Evolutionary conservation across 2,113 vertebrate genomes (phyloP).

Genomic region (Garra rufa): DNA sequence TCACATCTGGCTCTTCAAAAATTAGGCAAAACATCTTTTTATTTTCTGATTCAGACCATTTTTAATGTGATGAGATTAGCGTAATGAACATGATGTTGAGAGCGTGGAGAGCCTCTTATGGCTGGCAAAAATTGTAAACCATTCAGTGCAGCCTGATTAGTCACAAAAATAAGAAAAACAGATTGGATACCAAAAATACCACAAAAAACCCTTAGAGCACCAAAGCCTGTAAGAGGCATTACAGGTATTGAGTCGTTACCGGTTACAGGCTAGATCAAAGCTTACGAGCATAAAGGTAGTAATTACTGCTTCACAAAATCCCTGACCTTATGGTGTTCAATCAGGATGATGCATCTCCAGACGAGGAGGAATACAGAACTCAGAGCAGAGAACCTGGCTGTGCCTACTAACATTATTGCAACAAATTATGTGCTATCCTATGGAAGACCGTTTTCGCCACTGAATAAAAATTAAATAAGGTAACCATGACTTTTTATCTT

Average conservation of each 20-base stretch:
- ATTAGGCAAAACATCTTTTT: conserved; percentile 18
- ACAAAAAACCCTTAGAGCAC: not conserved
- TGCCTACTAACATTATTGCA: not conserved
- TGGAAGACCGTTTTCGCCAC: too few relatives aligned
- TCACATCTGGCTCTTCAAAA: conserved; percentile 20
- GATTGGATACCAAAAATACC: conserved; percentile 34
- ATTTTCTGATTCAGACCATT: conserved; percentile 5
- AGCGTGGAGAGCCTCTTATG: conserved; percentile 19
- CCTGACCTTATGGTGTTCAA: not conserved
- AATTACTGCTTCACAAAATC: conserved; percentile 32
- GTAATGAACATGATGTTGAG: conserved; percentile 12
- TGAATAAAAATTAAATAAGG: too few relatives aligned
- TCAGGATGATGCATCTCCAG: conserved; percentile 7
- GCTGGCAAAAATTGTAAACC: conserved; percentile 14
- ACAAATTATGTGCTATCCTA: not conserved
- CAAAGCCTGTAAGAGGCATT: conserved; percentile 39
- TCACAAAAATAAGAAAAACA: conserved; percentile 41
- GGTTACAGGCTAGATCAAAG: conserved; percentile 17
- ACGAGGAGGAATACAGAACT: not conserved
- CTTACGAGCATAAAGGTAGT: conserved; percentile 17
- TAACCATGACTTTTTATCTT: too few relatives aligned
- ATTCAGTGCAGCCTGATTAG: conserved; percentile 18
- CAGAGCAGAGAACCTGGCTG: not conserved
- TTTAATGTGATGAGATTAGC: conserved; percentile 19
- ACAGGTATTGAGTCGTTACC: conserved; percentile 21